Evolutionary conservation across 2,113 vertebrate genomes (phyloP), one percentile per base, ranked within the genome.

Genomic region (Hypocryptadius cinnamomeus): DNA sequence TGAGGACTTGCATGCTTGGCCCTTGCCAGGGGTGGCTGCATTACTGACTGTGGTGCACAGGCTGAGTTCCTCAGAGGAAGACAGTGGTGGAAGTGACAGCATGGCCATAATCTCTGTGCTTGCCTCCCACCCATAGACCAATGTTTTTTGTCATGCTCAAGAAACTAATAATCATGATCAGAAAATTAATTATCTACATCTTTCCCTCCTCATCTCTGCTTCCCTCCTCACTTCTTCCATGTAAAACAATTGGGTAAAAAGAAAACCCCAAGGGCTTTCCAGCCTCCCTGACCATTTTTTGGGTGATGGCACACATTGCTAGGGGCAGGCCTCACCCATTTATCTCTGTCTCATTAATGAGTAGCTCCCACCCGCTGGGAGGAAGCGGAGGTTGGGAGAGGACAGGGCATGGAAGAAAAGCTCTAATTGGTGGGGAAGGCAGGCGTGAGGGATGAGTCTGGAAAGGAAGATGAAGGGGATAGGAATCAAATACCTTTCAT

Each of bases 301-400:
- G 8, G 78, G 47, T 73, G 51, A 91, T 50, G 68, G 39, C 79
- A 83, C 54, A 47, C 39, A 28, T 40, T 59, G 64, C 51, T 65
- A 40, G 47, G 51, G 50, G 56, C 4, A 13, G 24, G 14, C 37
- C 56, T 89, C 5, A 0, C 48, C 45, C 56, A 54, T 95, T 86
- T 92, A 44, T 92, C 85, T 85, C 50, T 73, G 12, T 77, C 79
- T 92, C 87, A 45, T 94, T 94, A 93, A 25, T 42, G 69, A 92
- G 87, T 25, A 85, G 56, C 47, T 83, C 76, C 45, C 33, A 53
- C 44, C 40, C 1, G 0, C 85, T 87, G 69, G 60, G 82, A 93
- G 47, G 68, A 91, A 95, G 48, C 8, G 0, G 40, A 73, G 79
- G 68, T 5, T 74, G 79, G 57, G 60, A 94, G 44, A 91, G 60